These are phyloP conservation scores for human (Homo sapiens) DNA, from an alignment of 2,113 vertebrate genomes.

Conservation along the genomic window GRCh38 chr13:112056001-112056500, in stretches of 20 bases:
- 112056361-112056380: not conserved
- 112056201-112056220: not conserved
- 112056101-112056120: not conserved
- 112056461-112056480: constrained; percentile 87
- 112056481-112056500: constrained; percentile 88
- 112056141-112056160: not conserved
- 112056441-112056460: not conserved
- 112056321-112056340: not conserved
- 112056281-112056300: not conserved
- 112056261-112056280: not conserved
- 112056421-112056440: not conserved
- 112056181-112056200: not conserved
- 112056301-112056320: not conserved
- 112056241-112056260: not conserved
- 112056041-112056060: not conserved
- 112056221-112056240: not conserved
- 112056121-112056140: not conserved
- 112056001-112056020: constrained; percentile 22
- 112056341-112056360: not conserved
- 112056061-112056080: not conserved
- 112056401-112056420: not conserved
- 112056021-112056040: not conserved
- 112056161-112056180: not conserved
- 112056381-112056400: not conserved
- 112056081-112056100: fast-evolving